These are phyloP conservation scores for Argyresthia albistria DNA, from an alignment of 2,888 invertebrate species.

Conservation along the genomic window DNA sequence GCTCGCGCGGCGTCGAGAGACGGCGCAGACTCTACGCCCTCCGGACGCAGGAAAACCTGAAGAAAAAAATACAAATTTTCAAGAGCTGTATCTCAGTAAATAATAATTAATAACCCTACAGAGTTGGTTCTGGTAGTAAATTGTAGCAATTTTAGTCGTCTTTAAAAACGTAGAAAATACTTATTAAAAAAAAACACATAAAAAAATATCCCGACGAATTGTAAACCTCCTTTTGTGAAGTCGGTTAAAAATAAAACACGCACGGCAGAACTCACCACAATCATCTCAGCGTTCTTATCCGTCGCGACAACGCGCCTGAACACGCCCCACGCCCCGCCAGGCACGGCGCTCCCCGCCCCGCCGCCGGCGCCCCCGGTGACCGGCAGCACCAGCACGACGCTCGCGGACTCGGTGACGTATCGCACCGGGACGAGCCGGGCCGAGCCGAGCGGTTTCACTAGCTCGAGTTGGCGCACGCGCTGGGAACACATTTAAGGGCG, in stretches of 20 bases:
- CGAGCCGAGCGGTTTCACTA: conserved; percentile 87
- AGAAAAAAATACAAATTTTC: too few species aligned
- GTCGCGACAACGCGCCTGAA: conserved; percentile 31
- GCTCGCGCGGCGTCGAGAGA: conserved; percentile 12
- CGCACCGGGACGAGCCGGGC: conserved; percentile 93
- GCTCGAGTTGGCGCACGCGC: conserved; percentile 75
- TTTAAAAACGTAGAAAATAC: too few species aligned
- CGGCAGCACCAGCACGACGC: conserved; percentile 84
- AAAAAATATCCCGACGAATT: too few species aligned
- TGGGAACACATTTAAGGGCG: too few species aligned
- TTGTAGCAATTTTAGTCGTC: too few species aligned
- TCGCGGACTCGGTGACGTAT: conserved; percentile 94
- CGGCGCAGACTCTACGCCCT: conserved; percentile 9
- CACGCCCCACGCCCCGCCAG: conserved; percentile 73
- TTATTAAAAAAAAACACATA: too few species aligned
- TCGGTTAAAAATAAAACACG: neutral
- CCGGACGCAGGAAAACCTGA: conserved; percentile 12
- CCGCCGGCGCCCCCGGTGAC: conserved; percentile 72
- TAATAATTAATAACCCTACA: too few species aligned
- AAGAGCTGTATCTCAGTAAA: too few species aligned
- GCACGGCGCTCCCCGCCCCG: too few species aligned
- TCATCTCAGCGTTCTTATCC: conserved; percentile 84
- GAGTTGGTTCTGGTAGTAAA: too few species aligned
- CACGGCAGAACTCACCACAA: conserved; percentile 65
- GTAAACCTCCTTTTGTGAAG: too few species aligned